Base-by-base conservation (phyloP, 2,113 vertebrate species). In the Leiothrix lutea region DNA sequence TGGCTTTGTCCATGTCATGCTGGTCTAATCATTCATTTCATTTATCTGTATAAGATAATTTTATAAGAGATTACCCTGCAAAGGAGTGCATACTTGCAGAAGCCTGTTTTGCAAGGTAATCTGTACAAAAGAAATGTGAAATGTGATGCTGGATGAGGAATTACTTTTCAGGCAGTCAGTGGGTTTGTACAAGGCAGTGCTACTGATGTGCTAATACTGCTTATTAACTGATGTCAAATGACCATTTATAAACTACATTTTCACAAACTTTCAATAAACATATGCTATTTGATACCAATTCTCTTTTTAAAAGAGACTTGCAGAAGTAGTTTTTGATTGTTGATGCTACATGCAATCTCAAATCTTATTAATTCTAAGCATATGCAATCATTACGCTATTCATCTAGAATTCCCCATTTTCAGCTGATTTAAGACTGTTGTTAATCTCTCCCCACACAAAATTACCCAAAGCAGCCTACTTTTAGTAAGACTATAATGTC, bases 1-100 rank as follows among this genome's bases (percentile, higher is more conserved):
- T 80, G 88, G 84, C 86, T 90, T 74, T 93, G 71, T 86, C 58
- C 70, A 90, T 97, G 96, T 97, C 91, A 81, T 94, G 77, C 88
- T 91, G 87, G 35, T 93, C 13, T 73, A 35, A 56, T 91, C 33
- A 83, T 81, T 87, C 86, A 72, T 95, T 96, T 88, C 66, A 69
- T 94, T 48, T 88, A 57, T 75, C 36, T 91, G n/a, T 94, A 28
- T 66, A 58, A 75, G 77, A 85, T 36, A 38, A 45, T 61, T 78
- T 79, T 86, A 3, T 62, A 71, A 65, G 42, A 80, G 28, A 56
- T 86, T 87, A 29, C 67, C 80, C 35, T 92, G 51, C 65, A 86
- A 80, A 96, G 51, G 25, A 78, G 35, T 53, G 66, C 33, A 12
- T 81, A 44, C 15, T 74, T 80, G 60, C 84, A 85, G 77, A 78